Evolutionary conservation across 2,888 invertebrate species (phyloP), one percentile per base, ranked within the genome.

Genomic region (Adela reaumurella): DNA sequence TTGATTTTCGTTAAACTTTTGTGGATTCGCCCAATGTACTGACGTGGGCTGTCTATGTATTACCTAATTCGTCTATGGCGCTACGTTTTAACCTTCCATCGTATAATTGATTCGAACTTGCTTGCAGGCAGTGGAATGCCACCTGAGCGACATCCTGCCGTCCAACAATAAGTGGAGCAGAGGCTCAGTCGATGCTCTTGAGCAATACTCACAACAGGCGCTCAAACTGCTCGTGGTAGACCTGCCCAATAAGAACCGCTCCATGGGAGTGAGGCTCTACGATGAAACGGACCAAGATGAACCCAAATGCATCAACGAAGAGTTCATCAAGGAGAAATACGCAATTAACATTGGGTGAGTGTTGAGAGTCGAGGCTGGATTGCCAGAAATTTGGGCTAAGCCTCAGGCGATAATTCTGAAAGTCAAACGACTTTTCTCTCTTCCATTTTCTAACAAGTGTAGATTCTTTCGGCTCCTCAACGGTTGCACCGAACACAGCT

Each of bases 271-370:
- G 42, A 64, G 65, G 0, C 62, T 78, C 1, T 67, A 64, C 51
- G 65, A 70, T 53, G 61, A 58, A 14, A 48, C 56, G 1, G 70
- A 71, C 0, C n/a, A n/a, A n/a, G n/a, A n/a, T n/a, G n/a, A n/a
- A n/a, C n/a, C n/a, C n/a, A n/a, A n/a, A n/a, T n/a, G n/a, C n/a
- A 54, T 78, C 55, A 78, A 78, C 56, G 59, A 62, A 6, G 64
- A 69, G 52, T 72, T 77, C 76, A 65, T 74, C 48, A 67, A 65
- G 48, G 54, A 68, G 56, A 76, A 72, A 56, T 73, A 64, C 51
- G 78, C 76, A 1, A 62, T 74, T 41, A 58, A 64, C 1, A 66
- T 74, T 53, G 77, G 77, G 78, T 76, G 58, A 59, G 62, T n/a
- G n/a, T n/a, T n/a, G n/a, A n/a, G n/a, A n/a, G n/a, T n/a, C n/a